A percentile compares a stretch with the other conserved stretches of the same genome.
Evolutionary conservation across 2,797 vertebrate genomes (phyloP).

Genomic region (Microctenopoma stevenorrisi): DNA sequence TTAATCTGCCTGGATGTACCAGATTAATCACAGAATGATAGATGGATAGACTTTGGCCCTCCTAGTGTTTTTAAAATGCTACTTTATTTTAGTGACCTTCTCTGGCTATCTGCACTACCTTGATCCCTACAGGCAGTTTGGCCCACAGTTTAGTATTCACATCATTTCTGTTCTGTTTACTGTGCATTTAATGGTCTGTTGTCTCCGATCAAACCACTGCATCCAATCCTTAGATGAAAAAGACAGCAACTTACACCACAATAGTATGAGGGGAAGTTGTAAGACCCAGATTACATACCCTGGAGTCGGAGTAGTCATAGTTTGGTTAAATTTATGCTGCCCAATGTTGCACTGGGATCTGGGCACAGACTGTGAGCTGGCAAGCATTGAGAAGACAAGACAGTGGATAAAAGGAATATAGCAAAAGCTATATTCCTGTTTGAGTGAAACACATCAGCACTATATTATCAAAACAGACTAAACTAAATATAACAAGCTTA

Average conservation of each 20-base stretch:
- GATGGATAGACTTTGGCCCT: background rate
- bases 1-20: background rate
- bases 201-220: slow-evolving; percentile 34
- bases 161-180: slow-evolving; percentile 45
- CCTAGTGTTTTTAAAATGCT: slow-evolving; percentile 3
- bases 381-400: slow-evolving; percentile 29
- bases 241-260: background rate
- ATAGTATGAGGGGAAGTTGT: slow-evolving; percentile 16
- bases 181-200: slow-evolving; percentile 52
- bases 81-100: slow-evolving; percentile 46
- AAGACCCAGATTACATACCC: slow-evolving; percentile 20
- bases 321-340: slow-evolving; percentile 43
- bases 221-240: slow-evolving; percentile 11
- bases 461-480: slow-evolving; percentile 23
- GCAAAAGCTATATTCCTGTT: slow-evolving; percentile 6
- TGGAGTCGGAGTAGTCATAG: slow-evolving; percentile 32
- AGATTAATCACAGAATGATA: background rate
- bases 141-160: slow-evolving; percentile 46
- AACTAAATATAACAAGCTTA: slow-evolving; percentile 2
- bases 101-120: slow-evolving; percentile 23
- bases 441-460: background rate
- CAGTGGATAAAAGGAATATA: slow-evolving; percentile 18
- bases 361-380: slow-evolving; percentile 24
- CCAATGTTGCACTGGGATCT: slow-evolving; percentile 5
- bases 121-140: slow-evolving; percentile 33